Base-by-base conservation (phyloP, 30 jellyfish, hydroid and myxozoan species). In the Aurelia aurita complex sp. Pacific region DNA sequence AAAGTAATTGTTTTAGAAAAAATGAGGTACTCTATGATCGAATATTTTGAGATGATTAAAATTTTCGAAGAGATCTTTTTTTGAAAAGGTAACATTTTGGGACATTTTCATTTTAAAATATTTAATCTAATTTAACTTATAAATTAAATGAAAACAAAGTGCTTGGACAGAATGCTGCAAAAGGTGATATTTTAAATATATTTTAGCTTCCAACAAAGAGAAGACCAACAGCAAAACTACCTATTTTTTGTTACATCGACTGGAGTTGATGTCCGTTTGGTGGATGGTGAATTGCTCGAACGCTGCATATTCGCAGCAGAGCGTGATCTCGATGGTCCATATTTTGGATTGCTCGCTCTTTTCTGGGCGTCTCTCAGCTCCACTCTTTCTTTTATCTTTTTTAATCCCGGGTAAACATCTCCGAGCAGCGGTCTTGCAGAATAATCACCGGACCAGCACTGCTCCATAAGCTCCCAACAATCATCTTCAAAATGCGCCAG, bases 391-490 rank as follows among this genome's bases (percentile, higher is more conserved):
- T 90, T 94, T 34, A 94, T 94, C 33, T 77, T 70, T 82, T 77
- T 94, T 70, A 94, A 53, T 40, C 88, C 77, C 46, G 99, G 99
- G 35, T 92, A 86, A 40, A 94, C 92, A 33, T 94, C 95, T 17
- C 99, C 99, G 6, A 94, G 95, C 79, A 94, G 68, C 33, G 99
- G 99, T 61, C 99, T 73, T 1, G 96, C 89, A 18, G 90, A 60
- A 14, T 91, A 76, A 68, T 94, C 99, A 2, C 99, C 99, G 52
- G 96, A 76, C 99, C 99, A 94, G 68, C 99, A 94, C 76, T 94
- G 99, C 84, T 94, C 99, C 99, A 94, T 94, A 59, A 89, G 82
- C 59, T 82, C 86, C 99, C 99, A 94, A 76, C 99, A 94, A n/a
- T 94, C 99, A 65, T 94, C 99, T 60, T 94, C 99, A 77, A 94